Evolutionary conservation across 2,888 invertebrate genomes (phyloP).

Genomic region (Drosophila prostipennis): DNA sequence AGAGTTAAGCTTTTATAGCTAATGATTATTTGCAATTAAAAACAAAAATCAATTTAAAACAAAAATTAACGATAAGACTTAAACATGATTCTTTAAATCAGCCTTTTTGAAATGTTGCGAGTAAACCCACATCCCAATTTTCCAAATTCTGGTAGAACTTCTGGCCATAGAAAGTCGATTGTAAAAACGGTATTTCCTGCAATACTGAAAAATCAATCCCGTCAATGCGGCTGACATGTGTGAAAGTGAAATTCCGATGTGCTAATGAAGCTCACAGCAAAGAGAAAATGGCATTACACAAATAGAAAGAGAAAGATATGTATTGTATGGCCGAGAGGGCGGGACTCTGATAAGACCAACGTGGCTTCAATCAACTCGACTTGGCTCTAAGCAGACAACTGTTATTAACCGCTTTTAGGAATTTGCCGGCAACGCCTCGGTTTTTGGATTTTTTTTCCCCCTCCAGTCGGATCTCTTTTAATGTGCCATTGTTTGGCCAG

Average conservation of each 20-base stretch:
- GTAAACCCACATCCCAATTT: too few relatives aligned
- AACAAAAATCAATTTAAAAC: conserved; percentile 6
- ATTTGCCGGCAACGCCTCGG: conserved; percentile 61
- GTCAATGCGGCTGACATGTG: conserved; percentile 41
- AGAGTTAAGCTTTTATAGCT: not conserved
- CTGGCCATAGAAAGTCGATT: not conserved
- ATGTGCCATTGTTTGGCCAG: conserved; percentile 60
- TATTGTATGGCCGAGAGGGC: conserved; percentile 8
- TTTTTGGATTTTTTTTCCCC: conserved; percentile 1
- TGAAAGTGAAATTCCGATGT: conserved; percentile 74
- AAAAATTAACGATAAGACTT: not conserved
- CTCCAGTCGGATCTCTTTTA: conserved; percentile 32
- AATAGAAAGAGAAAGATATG: conserved; percentile 23
- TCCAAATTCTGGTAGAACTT: not conserved
- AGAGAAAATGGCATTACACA: conserved; percentile 66
- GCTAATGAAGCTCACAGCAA: conserved; percentile 60
- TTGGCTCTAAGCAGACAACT: conserved; percentile 44
- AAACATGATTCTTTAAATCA: too few relatives aligned
- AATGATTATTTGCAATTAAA: conserved; percentile 3
- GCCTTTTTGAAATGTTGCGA: too few relatives aligned
- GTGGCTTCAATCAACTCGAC: conserved; percentile 18
- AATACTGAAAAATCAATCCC: conserved; percentile 33
- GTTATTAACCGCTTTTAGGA: conserved; percentile 52
- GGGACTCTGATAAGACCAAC: conserved; percentile 27
- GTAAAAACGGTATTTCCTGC: not conserved